A percentile compares a stretch with the other conserved stretches of the same genome.
These are phyloP conservation scores for Drosophila paranaensis DNA, from an alignment of 2,888 invertebrate species.

Conservation along the genomic window DNA sequence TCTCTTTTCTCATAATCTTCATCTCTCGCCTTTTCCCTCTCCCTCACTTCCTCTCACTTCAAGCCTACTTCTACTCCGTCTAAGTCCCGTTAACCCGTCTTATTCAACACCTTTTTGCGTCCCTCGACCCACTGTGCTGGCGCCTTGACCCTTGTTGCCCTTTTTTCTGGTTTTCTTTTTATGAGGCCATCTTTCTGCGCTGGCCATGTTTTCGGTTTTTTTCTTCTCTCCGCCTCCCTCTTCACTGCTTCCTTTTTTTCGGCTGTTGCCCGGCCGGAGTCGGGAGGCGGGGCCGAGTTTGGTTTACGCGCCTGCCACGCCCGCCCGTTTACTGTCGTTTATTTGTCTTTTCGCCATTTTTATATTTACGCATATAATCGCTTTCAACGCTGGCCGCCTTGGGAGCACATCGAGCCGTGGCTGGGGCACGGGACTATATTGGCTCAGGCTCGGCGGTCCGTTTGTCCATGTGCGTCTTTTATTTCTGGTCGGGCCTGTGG, in stretches of 20 bases:
- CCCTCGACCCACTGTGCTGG: slow-evolving; percentile 34
- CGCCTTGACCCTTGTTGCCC: slow-evolving; percentile 46
- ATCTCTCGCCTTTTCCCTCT: neutral
- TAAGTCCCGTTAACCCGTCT: neutral
- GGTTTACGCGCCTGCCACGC: slow-evolving; percentile 47
- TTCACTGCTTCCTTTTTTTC: slow-evolving; percentile 11
- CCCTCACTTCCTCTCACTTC: neutral
- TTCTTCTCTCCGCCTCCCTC: slow-evolving; percentile 23
- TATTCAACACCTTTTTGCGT: neutral
- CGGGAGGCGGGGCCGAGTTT: slow-evolving; percentile 27
- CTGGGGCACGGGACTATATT: slow-evolving; percentile 6
- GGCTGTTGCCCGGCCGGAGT: slow-evolving; percentile 5
- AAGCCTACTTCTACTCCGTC: neutral
- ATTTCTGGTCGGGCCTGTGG: slow-evolving; percentile 40
- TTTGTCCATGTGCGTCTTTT: slow-evolving; percentile 42
- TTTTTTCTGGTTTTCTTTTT: slow-evolving; percentile 59
- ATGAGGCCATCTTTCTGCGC: slow-evolving; percentile 65
- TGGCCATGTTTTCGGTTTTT: slow-evolving; percentile 46
- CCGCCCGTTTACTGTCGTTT: slow-evolving; percentile 75
- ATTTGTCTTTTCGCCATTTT: slow-evolving; percentile 80
- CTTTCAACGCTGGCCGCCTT: slow-evolving; percentile 73
- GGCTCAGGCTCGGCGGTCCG: slow-evolving; percentile 22
- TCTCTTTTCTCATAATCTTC: neutral
- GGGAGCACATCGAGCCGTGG: slow-evolving; percentile 31
- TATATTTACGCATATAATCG: slow-evolving; percentile 81